Conservation (phyloP, 2,113 vertebrate species). For the Lamprotornis superbus region DNA sequence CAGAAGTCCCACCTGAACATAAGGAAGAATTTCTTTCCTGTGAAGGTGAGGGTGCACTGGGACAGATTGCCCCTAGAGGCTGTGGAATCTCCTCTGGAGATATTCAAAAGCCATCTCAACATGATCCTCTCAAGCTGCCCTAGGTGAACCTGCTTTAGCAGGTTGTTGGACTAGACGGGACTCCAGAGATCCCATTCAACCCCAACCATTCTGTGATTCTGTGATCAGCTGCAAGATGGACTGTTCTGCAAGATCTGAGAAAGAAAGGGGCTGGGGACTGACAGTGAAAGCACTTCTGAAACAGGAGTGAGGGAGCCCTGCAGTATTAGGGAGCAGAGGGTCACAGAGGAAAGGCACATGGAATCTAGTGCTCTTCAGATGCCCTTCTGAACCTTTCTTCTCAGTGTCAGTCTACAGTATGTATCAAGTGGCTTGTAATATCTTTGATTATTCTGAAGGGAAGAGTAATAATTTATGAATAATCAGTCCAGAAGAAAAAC, state of each 20-base stretch:
- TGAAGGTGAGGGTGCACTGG: accelerated
- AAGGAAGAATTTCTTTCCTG: not conserved
- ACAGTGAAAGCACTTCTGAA: not conserved
- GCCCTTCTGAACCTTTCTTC: not conserved
- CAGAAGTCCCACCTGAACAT: not conserved
- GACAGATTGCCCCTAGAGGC: not conserved
- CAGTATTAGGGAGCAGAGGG: not conserved
- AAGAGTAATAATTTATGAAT: not conserved
- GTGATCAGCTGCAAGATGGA: not conserved
- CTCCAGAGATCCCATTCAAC: not conserved
- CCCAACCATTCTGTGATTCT: not conserved
- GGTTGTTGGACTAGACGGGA: not conserved
- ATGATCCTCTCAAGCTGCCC: not conserved
- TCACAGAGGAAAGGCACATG: not conserved
- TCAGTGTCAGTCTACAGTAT: not conserved
- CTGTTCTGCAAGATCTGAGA: not conserved
- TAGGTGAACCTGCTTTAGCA: not conserved
- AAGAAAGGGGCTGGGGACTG: not conserved
- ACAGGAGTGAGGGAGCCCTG: not conserved
- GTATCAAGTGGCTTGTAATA: not conserved
- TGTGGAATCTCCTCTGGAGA: not conserved
- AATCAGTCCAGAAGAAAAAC: not conserved
- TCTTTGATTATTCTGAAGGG: not conserved
- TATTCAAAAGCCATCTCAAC: not conserved
- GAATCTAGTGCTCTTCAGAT: not conserved